Evolutionary conservation across 2,113 vertebrate genomes (phyloP).

Genomic region (Polyodon spathula): DNA sequence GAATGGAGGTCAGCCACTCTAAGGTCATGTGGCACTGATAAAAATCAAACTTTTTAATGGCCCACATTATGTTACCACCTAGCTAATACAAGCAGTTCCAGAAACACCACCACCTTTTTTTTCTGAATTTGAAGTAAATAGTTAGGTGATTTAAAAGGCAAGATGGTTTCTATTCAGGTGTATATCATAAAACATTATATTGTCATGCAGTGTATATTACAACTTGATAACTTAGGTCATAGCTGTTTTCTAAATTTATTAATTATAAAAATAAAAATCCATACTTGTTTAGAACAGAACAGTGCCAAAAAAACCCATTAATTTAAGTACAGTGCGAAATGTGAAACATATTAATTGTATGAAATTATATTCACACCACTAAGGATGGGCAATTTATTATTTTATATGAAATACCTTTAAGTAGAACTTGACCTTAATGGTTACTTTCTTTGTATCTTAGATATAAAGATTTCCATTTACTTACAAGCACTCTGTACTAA

Average conservation of each 20-base stretch:
- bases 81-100: too few relatives aligned
- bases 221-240: too few relatives aligned
- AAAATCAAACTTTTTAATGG: constrained; percentile 63
- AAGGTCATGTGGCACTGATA: constrained; percentile 60
- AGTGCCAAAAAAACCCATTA: too few relatives aligned
- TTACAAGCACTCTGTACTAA: constrained; percentile 2
- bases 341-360: background rate
- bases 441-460: background rate
- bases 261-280: background rate
- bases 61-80: constrained; percentile 48
- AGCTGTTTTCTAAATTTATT: too few relatives aligned
- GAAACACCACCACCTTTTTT: too few relatives aligned
- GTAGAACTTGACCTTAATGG: background rate
- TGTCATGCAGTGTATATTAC: too few relatives aligned
- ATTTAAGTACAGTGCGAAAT: background rate
- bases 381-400: background rate
- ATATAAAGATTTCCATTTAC: constrained; percentile 3
- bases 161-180: too few relatives aligned
- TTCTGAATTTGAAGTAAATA: too few relatives aligned
- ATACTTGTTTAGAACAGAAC: too few relatives aligned
- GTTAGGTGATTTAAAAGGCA: too few relatives aligned
- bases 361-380: background rate
- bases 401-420: background rate
- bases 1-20: constrained; percentile 66
- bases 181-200: too few relatives aligned